Evolutionary conservation across 2,797 vertebrate genomes (phyloP).

Genomic region (Yasuhikotakia modesta): DNA sequence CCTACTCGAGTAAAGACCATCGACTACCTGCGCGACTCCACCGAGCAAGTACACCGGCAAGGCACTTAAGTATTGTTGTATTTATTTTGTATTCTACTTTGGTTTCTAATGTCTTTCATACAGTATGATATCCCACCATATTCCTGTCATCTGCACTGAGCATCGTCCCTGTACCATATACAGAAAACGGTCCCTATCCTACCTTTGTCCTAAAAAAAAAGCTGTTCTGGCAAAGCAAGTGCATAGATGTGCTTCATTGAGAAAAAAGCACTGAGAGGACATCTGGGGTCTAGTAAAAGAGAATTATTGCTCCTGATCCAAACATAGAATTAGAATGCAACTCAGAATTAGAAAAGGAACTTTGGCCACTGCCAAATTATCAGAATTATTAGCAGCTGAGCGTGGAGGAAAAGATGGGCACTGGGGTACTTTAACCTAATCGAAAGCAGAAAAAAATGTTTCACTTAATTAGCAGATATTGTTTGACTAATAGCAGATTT

Average conservation of each 20-base stretch:
- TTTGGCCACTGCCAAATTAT: constrained; percentile 69
- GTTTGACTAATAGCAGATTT: constrained; percentile 69
- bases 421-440: constrained; percentile 62
- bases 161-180: too few relatives aligned
- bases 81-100: too few relatives aligned
- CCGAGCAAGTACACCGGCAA: too few relatives aligned
- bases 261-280: constrained; percentile 68
- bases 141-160: too few relatives aligned
- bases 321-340: constrained; percentile 67
- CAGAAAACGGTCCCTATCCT: too few relatives aligned
- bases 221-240: constrained; percentile 62
- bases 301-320: constrained; percentile 71
- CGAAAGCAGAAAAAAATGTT: constrained; percentile 67
- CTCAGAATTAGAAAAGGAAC: constrained; percentile 71
- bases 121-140: too few relatives aligned
- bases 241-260: constrained; percentile 73
- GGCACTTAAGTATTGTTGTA: too few relatives aligned
- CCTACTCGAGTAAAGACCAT: too few relatives aligned
- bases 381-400: constrained; percentile 75
- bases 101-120: too few relatives aligned
- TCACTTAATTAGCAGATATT: constrained; percentile 69
- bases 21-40: too few relatives aligned
- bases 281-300: constrained; percentile 69
- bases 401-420: constrained; percentile 58
- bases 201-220: too few relatives aligned